Conservation (phyloP, 2,113 vertebrate species). For the Paramisgurnus dabryanus region DNA sequence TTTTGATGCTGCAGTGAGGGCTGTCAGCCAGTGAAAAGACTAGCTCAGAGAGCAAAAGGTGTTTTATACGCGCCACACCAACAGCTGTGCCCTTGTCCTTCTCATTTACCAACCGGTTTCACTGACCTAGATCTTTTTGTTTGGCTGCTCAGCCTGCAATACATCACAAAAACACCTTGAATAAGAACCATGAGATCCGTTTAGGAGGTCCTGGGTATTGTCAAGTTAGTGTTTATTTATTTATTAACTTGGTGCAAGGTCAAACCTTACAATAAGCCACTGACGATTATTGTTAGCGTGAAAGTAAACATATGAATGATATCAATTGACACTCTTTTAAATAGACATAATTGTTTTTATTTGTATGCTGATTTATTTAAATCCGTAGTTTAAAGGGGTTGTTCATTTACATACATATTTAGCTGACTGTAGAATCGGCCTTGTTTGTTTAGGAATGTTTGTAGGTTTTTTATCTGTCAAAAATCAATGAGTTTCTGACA, state of each 20-base stretch:
- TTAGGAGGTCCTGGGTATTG: constrained; percentile 11
- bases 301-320: background rate
- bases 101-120: constrained; percentile 51
- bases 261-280: background rate
- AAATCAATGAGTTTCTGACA: constrained; percentile 34
- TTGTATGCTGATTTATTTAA: background rate
- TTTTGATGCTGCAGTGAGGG: constrained; percentile 62
- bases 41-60: constrained; percentile 55
- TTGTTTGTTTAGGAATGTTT: constrained; percentile 32
- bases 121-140: constrained; percentile 55
- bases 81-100: constrained; percentile 65
- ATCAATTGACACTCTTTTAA: background rate
- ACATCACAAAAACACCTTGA: background rate
- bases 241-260: background rate
- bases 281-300: background rate
- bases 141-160: constrained; percentile 8
- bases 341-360: background rate
- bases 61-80: constrained; percentile 53
- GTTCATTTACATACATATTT: background rate
- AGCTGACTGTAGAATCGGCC: constrained; percentile 12
- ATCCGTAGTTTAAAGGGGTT: constrained; percentile 4
- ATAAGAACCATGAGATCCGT: background rate
- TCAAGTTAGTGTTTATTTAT: background rate
- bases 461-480: background rate
- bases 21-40: constrained; percentile 49